These are phyloP conservation scores for Pandemis cinnamomeana DNA, from an alignment of 2,888 invertebrate genomes.

Conservation along the genomic window DNA sequence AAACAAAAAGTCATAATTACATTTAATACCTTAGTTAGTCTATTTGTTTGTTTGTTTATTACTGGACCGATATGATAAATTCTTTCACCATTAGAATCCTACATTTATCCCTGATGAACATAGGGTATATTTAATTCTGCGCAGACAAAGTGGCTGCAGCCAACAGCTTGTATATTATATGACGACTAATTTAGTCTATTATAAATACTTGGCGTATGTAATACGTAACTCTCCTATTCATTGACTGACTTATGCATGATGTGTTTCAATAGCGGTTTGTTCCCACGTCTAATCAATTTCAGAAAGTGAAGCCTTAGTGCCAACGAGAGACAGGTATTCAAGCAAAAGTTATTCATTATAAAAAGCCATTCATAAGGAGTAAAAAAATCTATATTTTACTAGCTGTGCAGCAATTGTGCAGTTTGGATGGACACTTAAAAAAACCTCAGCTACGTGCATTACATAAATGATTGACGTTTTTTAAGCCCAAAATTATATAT, in stretches of 20 bases:
- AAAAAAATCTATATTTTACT: background rate
- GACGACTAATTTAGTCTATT: no score
- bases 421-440: background rate
- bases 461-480: constrained; percentile 27
- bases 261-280: background rate
- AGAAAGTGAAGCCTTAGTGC: constrained; percentile 8
- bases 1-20: no score
- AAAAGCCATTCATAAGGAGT: background rate
- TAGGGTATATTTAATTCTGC: no score
- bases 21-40: no score
- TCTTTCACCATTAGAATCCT: no score
- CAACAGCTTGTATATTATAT: background rate
- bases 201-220: no score
- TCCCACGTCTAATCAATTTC: constrained; percentile 19
- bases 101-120: no score
- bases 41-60: no score
- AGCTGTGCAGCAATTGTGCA: background rate
- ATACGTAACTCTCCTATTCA: background rate
- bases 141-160: no score
- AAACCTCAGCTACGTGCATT: background rate
- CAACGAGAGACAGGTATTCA: constrained; percentile 7
- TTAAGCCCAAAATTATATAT: constrained; percentile 24
- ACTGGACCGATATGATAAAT: no score
- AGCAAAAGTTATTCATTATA: background rate
- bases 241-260: background rate